Evolutionary conservation across 23 tunicate species (phyloP).

Genomic region (Oikopleura vanhoeffeni): DNA sequence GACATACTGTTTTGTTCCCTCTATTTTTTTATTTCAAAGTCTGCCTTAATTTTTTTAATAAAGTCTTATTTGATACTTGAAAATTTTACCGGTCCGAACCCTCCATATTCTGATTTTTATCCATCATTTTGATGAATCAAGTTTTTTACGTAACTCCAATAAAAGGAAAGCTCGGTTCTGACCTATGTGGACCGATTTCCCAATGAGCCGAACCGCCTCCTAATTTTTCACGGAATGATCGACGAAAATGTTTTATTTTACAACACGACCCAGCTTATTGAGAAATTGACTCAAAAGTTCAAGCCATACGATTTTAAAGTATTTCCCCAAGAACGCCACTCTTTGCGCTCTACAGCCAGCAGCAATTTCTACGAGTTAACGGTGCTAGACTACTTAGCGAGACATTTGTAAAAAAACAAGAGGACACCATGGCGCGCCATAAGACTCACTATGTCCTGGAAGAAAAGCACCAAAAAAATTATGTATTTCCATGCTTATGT

Average conservation of each 20-base stretch:
- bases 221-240: constrained; percentile 74
- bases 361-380: not conserved
- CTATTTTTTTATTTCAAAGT: no score
- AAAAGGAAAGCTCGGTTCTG: constrained; percentile 20
- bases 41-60: no score
- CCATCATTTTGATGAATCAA: no score
- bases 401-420: no score
- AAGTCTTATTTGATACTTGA: no score
- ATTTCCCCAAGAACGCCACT: not conserved
- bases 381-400: not conserved
- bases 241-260: constrained; percentile 91
- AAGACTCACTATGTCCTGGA: no score
- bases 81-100: no score
- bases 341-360: not conserved
- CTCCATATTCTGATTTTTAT: no score
- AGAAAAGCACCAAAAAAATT: no score
- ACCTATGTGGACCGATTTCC: constrained; percentile 32
- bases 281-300: not conserved
- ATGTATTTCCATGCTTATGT: no score
- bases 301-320: constrained; percentile 5
- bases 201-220: constrained; percentile 67
- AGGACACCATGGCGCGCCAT: no score
- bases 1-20: no score
- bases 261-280: constrained; percentile 24
- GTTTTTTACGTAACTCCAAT: not conserved